Base-by-base conservation (phyloP, 2,797 vertebrate genomes). In the Aulostomus chinensis region DNA sequence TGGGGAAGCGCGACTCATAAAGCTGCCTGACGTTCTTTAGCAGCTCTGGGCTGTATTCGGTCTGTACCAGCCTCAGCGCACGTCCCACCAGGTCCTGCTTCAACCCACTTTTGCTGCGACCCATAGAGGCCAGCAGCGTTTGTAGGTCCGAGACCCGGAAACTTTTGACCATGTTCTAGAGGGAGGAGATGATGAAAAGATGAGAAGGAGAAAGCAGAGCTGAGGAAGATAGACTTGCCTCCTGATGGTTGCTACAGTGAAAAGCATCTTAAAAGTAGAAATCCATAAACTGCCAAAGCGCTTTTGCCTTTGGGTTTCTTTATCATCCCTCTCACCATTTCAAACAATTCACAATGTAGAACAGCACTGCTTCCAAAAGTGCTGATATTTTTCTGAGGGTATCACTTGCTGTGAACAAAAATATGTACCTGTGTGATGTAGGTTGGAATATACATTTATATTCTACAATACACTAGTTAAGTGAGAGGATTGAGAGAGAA, bases 91-190 rank as follows among this genome's bases (percentile, higher is more conserved):
- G 93, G 76, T 99, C 97, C 59, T 99, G 97, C 83, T 99, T 99
- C 77, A 98, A 90, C 54, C 97, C 97, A 17, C 96, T 99, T 88
- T 99, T 99, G 89, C 96, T 99, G 83, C 96, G 95, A 52, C 97
- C 97, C 79, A 99, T 97, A 7, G 95, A 99, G 80, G 96, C 95
- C 84, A 99, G 89, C 85, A 99, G 92, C 58, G 96, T 96, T 88
- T 99, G 97, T 81, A 99, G 95, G 89, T 99, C 97, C 69, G 97
- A 98, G 74, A 99, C 96, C 84, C 97, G 92, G 88, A 99, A 99
- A 91, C 96, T 98, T 94, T 98, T 98, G 84, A 99, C 97, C 96
- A 98, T 98, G 91, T 98, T 97, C 96, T 98, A 48, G 0, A 30
- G 21, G 3, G 3, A 41, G 7, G 33, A 68, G 9, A 51, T 48